Evolutionary conservation across 2,113 vertebrate genomes (phyloP), one percentile per base, ranked within the genome.

Genomic region (Malurus cyaneus): DNA sequence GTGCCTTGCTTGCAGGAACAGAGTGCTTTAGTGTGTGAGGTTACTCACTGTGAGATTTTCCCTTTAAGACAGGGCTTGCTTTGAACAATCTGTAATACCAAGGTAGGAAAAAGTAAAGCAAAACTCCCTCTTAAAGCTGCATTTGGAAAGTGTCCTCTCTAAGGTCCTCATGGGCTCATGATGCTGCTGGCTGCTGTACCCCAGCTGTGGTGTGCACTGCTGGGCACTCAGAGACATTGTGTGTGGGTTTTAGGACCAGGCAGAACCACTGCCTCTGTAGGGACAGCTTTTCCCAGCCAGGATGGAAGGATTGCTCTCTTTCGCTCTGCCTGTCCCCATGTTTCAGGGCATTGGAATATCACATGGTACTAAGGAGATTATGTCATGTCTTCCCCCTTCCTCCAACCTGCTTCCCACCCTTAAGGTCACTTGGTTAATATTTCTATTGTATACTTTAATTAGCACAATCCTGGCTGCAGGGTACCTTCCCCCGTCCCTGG

Each of bases 341-440:
- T 86, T 26, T 56, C 73, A 79, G 56, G 61, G 49, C 26, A 50
- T 24, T 84, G 32, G 49, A 66, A 59, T 79, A 17, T 57, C 80
- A 39, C 11, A 18, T 31, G 20, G 41, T 85, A 50, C 47, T 74
- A 36, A 56, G 57, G n/a, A 44, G 53, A 84, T 91, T 91, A 77
- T 91, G 60, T 89, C 42, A 74, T 39, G 17, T 47, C 64, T 94
- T 78, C 29, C 13, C 32, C 19, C 14, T 94, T 86, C 32, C 83
- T 78, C 21, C 46, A 72, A 53, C 50, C 49, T 65, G 73, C 44
- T 89, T 95, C 70, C 70, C 66, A 67, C n/a, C 49, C 65, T 64
- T 86, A 74, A 78, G 50, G 46, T 94, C 65, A 81, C 46, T 85
- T 91, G 62, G 86, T 88, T 95, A 88, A 92, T 92, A 83, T 92